Base-by-base conservation (phyloP, 2,888 invertebrate genomes). In the Dicranocentrus wangi region DNA sequence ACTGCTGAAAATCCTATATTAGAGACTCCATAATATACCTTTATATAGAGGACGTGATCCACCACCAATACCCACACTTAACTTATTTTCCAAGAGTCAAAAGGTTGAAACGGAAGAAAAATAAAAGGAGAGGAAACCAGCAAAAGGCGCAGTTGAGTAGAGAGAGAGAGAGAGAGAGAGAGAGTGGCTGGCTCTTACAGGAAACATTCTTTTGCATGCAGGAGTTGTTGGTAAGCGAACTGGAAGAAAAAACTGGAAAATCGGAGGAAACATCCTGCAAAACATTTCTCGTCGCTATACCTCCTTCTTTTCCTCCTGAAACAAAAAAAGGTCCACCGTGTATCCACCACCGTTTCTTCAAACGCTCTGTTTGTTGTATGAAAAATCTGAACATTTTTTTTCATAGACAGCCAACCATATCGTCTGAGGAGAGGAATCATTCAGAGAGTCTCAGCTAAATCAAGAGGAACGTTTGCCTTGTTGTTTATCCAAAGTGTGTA, bases 171-270 rank as follows among this genome's bases (percentile, higher is more conserved):
- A n/a, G n/a, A n/a, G n/a, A n/a, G n/a, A n/a, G n/a, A n/a, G n/a
- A n/a, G n/a, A n/a, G n/a, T n/a, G n/a, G n/a, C n/a, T n/a, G 32
- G 69, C 61, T 77, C 77, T 69, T 77, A 77, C 23, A 69, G 25
- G 53, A 19, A 76, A 76, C 42, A 63, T 69, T 27, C 55, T 28
- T 58, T 76, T 58, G 66, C 66, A 60, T 60, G 60, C 61, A 47
- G 25, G n/a, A n/a, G n/a, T n/a, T n/a, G n/a, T n/a, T 61, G 69
- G 28, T 68, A 68, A 77, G 69, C 61, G 66, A 77, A 69, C 77
- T 77, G 69, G 77, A 77, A 77, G n/a, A n/a, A 77, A 70, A 69
- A 77, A 66, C 77, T 77, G 77, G 77, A 77, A 77, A 77, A 69
- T 69, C 63, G 69, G n/a, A 66, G 39, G 72, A 43, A 58, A 19